phyloP scores from a whole-genome alignment of 2,113 vertebrate genomes.

The Mesocricetus auratus region DNA sequence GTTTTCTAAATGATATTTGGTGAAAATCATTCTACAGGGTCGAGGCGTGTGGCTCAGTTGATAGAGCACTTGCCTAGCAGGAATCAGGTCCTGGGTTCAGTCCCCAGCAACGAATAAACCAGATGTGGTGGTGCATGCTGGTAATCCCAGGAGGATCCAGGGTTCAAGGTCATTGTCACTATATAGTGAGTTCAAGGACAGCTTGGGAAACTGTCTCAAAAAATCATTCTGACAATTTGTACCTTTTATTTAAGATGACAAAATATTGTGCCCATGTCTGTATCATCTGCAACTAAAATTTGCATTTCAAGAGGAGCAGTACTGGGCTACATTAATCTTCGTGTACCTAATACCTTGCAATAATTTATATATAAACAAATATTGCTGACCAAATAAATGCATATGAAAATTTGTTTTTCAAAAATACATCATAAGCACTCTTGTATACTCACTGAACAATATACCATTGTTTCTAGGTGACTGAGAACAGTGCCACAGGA shows the following conservation, averaged over 20 bases:
- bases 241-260: background rate
- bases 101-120: background rate
- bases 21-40: background rate
- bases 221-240: background rate
- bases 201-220: no score
- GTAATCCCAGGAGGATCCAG: background rate
- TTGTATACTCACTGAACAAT: background rate
- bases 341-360: background rate
- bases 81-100: background rate
- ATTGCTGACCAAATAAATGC: conserved; percentile 12
- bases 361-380: background rate
- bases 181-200: background rate
- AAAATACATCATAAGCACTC: background rate
- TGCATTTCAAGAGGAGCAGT: background rate
- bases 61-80: no score
- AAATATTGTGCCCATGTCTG: background rate
- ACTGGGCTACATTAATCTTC: background rate
- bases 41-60: background rate
- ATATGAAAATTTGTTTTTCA: conserved; percentile 5
- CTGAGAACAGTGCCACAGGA: background rate
- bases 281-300: background rate
- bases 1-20: background rate
- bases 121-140: background rate
- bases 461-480: background rate
- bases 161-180: background rate